Evolutionary conservation across 2,113 vertebrate genomes (phyloP).

Genomic region (Synchiropus splendidus): DNA sequence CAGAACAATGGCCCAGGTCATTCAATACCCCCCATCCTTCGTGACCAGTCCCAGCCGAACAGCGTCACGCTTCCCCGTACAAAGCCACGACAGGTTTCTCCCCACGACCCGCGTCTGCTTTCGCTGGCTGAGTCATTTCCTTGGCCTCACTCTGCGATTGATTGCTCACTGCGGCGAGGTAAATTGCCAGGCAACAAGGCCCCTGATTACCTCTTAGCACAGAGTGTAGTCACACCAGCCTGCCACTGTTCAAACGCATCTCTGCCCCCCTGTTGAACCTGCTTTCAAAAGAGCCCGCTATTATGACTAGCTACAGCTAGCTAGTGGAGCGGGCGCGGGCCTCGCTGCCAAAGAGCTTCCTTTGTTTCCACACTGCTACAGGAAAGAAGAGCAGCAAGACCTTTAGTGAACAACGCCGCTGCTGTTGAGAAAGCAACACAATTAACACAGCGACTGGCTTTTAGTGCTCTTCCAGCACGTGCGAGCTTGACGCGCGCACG

Average conservation of each 20-base stretch:
- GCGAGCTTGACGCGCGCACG: neutral
- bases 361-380: constrained; percentile 1
- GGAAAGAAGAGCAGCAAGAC: constrained; percentile 6
- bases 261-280: constrained; percentile 50
- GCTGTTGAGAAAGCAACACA: constrained; percentile 22
- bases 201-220: constrained; percentile 73
- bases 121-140: constrained; percentile 67
- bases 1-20: no score
- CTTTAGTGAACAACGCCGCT: constrained; percentile 25
- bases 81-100: constrained; percentile 46
- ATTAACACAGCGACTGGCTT: constrained; percentile 33
- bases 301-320: constrained; percentile 53
- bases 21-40: no score
- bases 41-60: no score
- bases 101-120: constrained; percentile 42
- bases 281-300: constrained; percentile 50
- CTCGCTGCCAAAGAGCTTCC: neutral
- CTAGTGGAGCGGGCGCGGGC: constrained; percentile 28
- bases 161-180: constrained; percentile 67
- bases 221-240: constrained; percentile 58
- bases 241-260: constrained; percentile 66
- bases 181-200: constrained; percentile 66
- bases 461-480: constrained; percentile 25
- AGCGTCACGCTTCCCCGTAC: constrained; percentile 7
- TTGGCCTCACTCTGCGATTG: constrained; percentile 63